Evolutionary conservation across 2,797 vertebrate species (phyloP).

Genomic region (Heliangelus exortis): DNA sequence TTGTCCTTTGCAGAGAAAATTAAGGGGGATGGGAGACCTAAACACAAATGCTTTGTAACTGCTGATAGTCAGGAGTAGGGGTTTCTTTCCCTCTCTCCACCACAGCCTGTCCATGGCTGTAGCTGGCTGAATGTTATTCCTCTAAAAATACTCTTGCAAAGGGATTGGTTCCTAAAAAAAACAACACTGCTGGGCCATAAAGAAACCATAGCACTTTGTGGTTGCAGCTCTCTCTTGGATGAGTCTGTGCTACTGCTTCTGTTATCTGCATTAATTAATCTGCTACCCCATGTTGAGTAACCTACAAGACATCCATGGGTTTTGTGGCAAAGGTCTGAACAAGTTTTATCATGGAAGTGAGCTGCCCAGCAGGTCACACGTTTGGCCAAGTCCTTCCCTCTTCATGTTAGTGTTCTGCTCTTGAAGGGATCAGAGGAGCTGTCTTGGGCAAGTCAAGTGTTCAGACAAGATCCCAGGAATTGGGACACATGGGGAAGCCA

Average conservation of each 20-base stretch:
- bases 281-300: background rate
- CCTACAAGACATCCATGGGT: background rate
- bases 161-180: background rate
- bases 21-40: constrained; percentile 51
- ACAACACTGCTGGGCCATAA: background rate
- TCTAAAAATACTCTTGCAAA: constrained; percentile 19
- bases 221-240: constrained; percentile 9
- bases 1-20: constrained; percentile 57
- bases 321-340: background rate
- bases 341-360: background rate
- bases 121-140: background rate
- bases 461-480: background rate
- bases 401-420: background rate
- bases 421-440: background rate
- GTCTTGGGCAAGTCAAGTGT: background rate
- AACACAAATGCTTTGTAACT: constrained; percentile 9
- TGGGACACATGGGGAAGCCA: background rate
- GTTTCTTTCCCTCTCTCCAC: constrained; percentile 15
- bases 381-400: background rate
- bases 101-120: background rate
- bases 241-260: constrained; percentile 12
- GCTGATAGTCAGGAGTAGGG: constrained; percentile 19
- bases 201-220: background rate
- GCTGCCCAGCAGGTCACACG: background rate
- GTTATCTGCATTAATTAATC: constrained; percentile 48